A percentile compares a stretch with the other conserved stretches of the same genome.
Conservation (phyloP, 2,888 invertebrate species). For the Morpho deidamia region DNA sequence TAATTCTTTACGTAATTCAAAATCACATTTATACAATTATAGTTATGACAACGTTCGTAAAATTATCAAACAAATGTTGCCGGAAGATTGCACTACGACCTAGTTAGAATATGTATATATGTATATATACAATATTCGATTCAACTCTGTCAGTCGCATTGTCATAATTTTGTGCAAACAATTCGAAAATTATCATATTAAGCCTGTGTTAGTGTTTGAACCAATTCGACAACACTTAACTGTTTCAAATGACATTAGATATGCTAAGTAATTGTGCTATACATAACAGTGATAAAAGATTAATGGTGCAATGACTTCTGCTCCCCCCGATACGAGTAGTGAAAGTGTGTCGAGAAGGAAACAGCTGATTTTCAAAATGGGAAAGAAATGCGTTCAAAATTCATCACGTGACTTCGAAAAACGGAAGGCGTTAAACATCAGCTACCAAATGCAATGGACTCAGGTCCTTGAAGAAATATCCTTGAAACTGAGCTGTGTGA, state of each 20-base stretch:
- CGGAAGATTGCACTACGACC: slow-evolving; percentile 52
- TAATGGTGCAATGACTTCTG: slow-evolving; percentile 36
- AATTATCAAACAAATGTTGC: slow-evolving; percentile 35
- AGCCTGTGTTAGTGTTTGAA: slow-evolving; percentile 1
- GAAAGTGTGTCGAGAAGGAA: slow-evolving; percentile 32
- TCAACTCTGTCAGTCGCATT: slow-evolving; percentile 3
- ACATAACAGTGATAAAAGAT: slow-evolving; percentile 17
- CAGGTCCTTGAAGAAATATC: slow-evolving; percentile 59
- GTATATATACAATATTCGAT: slow-evolving; percentile 9
- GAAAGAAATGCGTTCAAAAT: slow-evolving; percentile 1
- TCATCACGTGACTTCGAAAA: slow-evolving; percentile 7
- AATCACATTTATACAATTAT: slow-evolving; percentile 19
- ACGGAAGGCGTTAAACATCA: slow-evolving; percentile 33
- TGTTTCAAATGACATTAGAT: background rate
- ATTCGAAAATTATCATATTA: background rate
- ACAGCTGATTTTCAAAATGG: slow-evolving; percentile 14
- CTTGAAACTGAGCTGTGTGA: slow-evolving; percentile 51
- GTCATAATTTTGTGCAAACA: slow-evolving; percentile 7
- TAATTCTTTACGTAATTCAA: slow-evolving; percentile 25
- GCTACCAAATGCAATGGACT: slow-evolving; percentile 51
- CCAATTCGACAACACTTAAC: background rate
- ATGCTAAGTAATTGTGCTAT: slow-evolving; percentile 3
- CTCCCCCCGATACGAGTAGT: slow-evolving; percentile 32
- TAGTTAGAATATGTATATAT: slow-evolving; percentile 37
- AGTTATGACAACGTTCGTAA: slow-evolving; percentile 1